phyloP scores from a whole-genome alignment of 2,113 vertebrate species.

The Amphilophus citrinellus region DNA sequence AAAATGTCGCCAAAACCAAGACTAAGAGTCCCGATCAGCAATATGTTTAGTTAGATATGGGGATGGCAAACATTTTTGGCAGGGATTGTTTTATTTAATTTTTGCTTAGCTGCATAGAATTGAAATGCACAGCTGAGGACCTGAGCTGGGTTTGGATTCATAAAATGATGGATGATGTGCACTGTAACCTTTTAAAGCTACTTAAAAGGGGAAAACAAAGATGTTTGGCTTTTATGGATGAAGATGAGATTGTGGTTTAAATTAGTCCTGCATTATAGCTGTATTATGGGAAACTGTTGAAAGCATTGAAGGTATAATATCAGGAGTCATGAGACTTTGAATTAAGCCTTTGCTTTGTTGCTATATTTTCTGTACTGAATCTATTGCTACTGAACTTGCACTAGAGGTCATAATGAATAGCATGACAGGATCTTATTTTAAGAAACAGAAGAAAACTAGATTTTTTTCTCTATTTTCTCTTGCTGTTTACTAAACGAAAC shows the following conservation, averaged over 20 bases:
- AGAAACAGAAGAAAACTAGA: neutral
- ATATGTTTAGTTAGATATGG: slow-evolving; percentile 67
- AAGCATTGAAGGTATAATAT: neutral
- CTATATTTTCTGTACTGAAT: neutral
- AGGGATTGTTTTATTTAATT: neutral
- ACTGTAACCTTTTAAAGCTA: neutral
- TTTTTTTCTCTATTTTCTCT: neutral
- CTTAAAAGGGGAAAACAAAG: neutral
- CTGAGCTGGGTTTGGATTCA: neutral
- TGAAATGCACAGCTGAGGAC: neutral
- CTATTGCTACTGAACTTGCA: neutral
- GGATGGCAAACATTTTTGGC: slow-evolving; percentile 42
- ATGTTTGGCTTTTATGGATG: neutral
- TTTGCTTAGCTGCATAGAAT: neutral
- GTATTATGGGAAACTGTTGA: neutral
- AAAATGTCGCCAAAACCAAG: slow-evolving; percentile 61
- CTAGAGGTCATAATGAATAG: neutral
- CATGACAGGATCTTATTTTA: neutral
- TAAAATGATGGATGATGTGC: slow-evolving; percentile 3
- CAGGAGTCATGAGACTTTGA: neutral
- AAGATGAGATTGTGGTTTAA: neutral
- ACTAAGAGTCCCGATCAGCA: slow-evolving; percentile 57
- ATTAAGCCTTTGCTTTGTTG: neutral
- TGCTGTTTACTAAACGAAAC: neutral
- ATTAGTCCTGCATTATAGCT: neutral